phyloP scores from a whole-genome alignment of 2,797 vertebrate species.

The Smutsia gigantea region DNA sequence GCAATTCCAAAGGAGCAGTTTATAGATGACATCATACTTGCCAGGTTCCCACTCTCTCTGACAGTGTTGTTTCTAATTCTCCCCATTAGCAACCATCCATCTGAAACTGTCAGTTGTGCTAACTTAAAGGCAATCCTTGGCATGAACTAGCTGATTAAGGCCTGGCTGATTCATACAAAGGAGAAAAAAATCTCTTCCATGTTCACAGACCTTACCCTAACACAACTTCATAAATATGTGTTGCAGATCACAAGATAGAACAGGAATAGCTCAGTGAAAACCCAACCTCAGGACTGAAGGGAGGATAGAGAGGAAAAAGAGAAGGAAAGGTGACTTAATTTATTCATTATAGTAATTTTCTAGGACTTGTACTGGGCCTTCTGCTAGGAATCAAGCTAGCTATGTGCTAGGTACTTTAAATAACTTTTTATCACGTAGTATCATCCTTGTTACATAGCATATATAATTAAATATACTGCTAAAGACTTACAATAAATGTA shows the following conservation, averaged over 20 bases:
- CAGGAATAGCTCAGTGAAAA: neutral
- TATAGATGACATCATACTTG: neutral
- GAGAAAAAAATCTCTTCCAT: neutral
- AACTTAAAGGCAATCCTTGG: neutral
- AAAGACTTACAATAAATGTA: conserved; percentile 44
- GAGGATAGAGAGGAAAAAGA: neutral
- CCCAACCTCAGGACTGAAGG: neutral
- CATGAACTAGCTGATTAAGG: neutral
- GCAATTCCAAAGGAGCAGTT: neutral
- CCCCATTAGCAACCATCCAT: neutral
- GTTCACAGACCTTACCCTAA: neutral
- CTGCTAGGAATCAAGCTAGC: neutral
- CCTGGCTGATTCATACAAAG: neutral
- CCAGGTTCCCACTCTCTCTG: neutral
- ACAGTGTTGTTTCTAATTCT: neutral
- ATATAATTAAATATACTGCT: neutral
- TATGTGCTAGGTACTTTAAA: conserved; percentile 35
- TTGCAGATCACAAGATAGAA: neutral
- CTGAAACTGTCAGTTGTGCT: neutral
- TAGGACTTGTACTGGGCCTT: neutral
- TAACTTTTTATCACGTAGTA: conserved; percentile 19
- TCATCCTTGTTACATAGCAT: neutral
- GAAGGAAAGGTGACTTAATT: neutral
- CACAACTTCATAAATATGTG: neutral
- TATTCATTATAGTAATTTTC: neutral